phyloP scores from a whole-genome alignment of 2,797 vertebrate species.

The Poeciliopsis gracilis region DNA sequence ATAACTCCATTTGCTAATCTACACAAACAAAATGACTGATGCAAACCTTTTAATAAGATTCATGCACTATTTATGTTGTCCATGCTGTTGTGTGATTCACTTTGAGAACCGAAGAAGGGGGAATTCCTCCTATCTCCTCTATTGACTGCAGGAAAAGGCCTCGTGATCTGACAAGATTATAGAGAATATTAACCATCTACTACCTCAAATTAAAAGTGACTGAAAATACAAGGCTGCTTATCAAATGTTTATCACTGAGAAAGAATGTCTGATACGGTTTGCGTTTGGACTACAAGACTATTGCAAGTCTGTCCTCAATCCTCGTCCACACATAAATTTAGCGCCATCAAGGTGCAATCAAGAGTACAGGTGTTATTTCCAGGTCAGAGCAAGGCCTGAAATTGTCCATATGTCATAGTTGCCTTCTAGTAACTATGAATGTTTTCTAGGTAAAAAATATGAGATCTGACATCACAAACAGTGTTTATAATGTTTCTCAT shows the following conservation, averaged over 20 bases:
- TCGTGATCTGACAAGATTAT: background rate
- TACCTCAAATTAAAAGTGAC: background rate
- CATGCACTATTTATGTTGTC: background rate
- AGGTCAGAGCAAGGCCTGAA: background rate
- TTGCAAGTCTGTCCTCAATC: background rate
- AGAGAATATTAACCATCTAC: too few species aligned
- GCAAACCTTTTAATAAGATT: background rate
- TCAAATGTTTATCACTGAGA: background rate
- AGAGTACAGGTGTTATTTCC: background rate
- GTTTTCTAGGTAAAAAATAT: background rate
- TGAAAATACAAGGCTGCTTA: background rate
- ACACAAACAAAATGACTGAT: background rate
- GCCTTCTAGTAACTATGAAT: background rate
- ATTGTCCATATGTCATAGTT: background rate
- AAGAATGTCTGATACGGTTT: background rate
- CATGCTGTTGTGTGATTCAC: background rate
- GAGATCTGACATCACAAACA: background rate
- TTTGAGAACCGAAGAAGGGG: background rate
- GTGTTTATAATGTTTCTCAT: background rate
- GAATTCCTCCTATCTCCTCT: background rate
- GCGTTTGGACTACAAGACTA: background rate
- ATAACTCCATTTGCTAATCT: background rate
- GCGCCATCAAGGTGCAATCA: background rate
- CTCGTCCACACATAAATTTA: background rate
- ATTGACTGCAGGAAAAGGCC: background rate